Percentiles rank a stretch among this genome's conserved stretches.
Evolutionary conservation across 2,888 invertebrate species (phyloP).

Genomic region (Alloscopus bannaensis): DNA sequence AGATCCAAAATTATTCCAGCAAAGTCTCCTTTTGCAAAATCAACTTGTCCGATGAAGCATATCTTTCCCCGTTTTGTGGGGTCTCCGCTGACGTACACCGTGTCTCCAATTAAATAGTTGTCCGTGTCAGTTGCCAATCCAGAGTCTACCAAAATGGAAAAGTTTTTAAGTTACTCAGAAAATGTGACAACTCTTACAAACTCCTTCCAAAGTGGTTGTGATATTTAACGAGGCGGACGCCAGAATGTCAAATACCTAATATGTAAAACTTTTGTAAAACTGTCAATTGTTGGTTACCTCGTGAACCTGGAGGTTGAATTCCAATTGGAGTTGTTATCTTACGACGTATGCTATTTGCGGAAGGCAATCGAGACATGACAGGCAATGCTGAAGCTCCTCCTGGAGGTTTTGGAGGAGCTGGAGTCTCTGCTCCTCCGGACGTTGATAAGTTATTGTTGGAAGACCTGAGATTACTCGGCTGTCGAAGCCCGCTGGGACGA

Average conservation of each 20-base stretch:
- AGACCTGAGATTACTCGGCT: conserved; percentile 43
- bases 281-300: no score
- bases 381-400: conserved; percentile 20
- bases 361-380: conserved; percentile 58
- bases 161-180: no score
- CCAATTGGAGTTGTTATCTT: conserved; percentile 46
- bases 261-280: no score
- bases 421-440: conserved; percentile 15
- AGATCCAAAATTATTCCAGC: conserved; percentile 98
- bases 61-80: conserved; percentile 90
- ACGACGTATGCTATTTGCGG: conserved; percentile 54
- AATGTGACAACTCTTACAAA: no score
- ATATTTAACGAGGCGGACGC: no score
- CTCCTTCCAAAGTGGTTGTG: no score
- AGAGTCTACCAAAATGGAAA: conserved; percentile 53
- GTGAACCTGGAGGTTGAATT: conserved; percentile 49
- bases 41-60: conserved; percentile 95
- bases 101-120: conserved; percentile 96
- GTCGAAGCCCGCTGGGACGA: conserved; percentile 54
- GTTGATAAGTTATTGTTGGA: conserved; percentile 52
- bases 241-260: no score
- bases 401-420: conserved; percentile 30
- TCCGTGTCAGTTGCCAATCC: conserved; percentile 77
- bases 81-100: conserved; percentile 92
- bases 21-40: conserved; percentile 99